A percentile compares a stretch with the other conserved stretches of the same genome.
These are phyloP conservation scores for Tetrapedia diversipes DNA, from an alignment of 2,888 invertebrate genomes.

Conservation along the genomic window DNA sequence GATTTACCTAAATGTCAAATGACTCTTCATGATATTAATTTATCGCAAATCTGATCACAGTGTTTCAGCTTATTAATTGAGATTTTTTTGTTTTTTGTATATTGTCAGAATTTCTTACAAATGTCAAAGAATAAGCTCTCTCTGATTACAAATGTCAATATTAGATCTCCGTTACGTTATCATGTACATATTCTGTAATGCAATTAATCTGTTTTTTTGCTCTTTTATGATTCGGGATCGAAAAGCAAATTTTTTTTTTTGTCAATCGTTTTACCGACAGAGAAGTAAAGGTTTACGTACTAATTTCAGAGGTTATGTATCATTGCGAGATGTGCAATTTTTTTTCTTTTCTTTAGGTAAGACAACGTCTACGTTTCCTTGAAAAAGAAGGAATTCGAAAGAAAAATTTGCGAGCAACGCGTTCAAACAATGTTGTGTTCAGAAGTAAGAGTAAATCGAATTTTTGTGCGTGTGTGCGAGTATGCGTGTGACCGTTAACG, in stretches of 20 bases:
- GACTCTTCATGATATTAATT: background rate
- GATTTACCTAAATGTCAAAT: background rate
- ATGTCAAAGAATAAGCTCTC: slow-evolving; percentile 44
- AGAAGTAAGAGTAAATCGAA: background rate
- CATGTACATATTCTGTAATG: slow-evolving; percentile 8
- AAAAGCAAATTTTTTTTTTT: too few relatives aligned
- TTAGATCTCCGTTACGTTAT: background rate
- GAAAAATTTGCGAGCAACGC: slow-evolving; percentile 14
- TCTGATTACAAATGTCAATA: slow-evolving; percentile 19
- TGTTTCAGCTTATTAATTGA: background rate
- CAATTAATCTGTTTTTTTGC: background rate
- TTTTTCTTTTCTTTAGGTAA: too few relatives aligned
- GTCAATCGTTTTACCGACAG: background rate
- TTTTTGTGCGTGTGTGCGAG: slow-evolving; percentile 42
- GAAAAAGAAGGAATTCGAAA: background rate
- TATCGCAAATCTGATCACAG: background rate
- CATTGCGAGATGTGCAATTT: background rate
- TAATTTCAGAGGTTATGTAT: background rate
- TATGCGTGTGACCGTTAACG: slow-evolving; percentile 53
- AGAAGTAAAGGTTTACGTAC: too few relatives aligned
- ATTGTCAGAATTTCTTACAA: background rate
- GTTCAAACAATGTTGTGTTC: background rate
- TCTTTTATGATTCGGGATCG: background rate
- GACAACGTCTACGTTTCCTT: too few relatives aligned
- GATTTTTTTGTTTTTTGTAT: background rate